These are phyloP conservation scores for Dichetophora obliterata DNA, from an alignment of 2,888 invertebrate species.

Conservation along the genomic window DNA sequence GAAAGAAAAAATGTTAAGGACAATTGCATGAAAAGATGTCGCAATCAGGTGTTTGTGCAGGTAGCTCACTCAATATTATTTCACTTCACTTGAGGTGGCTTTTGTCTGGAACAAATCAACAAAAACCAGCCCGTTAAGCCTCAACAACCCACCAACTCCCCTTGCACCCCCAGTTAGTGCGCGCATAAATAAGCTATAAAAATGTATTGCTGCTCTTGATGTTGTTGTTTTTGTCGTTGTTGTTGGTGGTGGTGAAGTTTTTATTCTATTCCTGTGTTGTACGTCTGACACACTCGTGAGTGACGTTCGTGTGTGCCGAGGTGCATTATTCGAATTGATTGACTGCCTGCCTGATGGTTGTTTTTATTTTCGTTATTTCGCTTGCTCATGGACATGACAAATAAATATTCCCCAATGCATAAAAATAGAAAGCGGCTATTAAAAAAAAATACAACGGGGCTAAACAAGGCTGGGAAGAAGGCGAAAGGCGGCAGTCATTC, in stretches of 20 bases:
- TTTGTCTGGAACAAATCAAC: neutral
- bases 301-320: slow-evolving; percentile 2
- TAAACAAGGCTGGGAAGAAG: neutral
- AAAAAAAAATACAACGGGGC: neutral
- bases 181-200: slow-evolving; percentile 41
- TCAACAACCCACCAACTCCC: too few relatives aligned
- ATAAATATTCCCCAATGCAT: slow-evolving; percentile 30
- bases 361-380: too few relatives aligned
- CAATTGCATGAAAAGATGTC: too few relatives aligned
- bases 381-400: slow-evolving; percentile 26
- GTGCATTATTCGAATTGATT: slow-evolving; percentile 21
- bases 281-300: slow-evolving; percentile 12
- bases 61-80: neutral
- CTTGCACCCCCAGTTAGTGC: neutral
- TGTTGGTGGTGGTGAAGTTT: neutral
- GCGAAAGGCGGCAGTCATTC: neutral
- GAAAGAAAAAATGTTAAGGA: too few relatives aligned
- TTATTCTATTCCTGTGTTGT: slow-evolving; percentile 11
- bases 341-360: neutral
- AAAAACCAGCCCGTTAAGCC: neutral
- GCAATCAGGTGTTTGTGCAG: too few relatives aligned
- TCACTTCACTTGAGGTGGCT: neutral
- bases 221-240: too few relatives aligned
- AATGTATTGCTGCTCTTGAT: slow-evolving; percentile 16
- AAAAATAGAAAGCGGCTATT: slow-evolving; percentile 1